These are phyloP conservation scores for Myripristis murdjan DNA, from an alignment of 2,797 vertebrate species.

Conservation along the genomic window DNA sequence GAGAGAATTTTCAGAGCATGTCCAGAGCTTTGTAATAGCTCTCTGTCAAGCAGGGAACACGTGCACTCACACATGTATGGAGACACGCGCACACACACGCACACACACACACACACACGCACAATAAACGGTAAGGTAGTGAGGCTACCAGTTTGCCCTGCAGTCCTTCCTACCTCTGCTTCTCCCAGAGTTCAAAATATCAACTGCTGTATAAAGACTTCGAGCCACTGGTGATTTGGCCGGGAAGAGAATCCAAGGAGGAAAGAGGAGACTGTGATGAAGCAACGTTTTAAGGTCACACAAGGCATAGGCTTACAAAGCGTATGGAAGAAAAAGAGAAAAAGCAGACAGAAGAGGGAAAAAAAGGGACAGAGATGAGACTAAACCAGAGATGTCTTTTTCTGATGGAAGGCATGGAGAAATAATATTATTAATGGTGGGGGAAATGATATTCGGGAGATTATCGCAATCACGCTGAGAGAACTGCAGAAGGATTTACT, in stretches of 20 bases:
- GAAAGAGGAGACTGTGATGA: conserved; percentile 15
- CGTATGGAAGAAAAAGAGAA: conserved; percentile 40
- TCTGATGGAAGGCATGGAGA: conserved; percentile 7
- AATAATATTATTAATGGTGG: conserved; percentile 21
- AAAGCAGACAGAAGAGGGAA: neutral
- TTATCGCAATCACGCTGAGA: conserved; percentile 26
- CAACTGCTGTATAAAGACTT: conserved; percentile 23
- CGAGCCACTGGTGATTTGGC: neutral
- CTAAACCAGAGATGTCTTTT: conserved; percentile 12
- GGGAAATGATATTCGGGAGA: conserved; percentile 20
- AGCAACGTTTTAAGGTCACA: conserved; percentile 45
- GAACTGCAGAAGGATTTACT: conserved; percentile 20
- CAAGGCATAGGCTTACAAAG: conserved; percentile 48
- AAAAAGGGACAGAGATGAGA: conserved; percentile 9
- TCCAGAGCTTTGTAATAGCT: conserved; percentile 58
- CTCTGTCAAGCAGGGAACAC: conserved; percentile 27
- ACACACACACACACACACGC: neutral
- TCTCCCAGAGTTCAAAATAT: conserved; percentile 5
- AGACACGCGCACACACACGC: neutral
- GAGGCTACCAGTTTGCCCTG: no score
- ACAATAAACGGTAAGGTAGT: neutral
- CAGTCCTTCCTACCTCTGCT: no score
- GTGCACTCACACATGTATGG: conserved; percentile 4
- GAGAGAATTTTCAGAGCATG: conserved; percentile 62
- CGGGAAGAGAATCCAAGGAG: neutral